phyloP scores from a whole-genome alignment of 2,113 vertebrate genomes.

The Elephantulus edwardii region DNA sequence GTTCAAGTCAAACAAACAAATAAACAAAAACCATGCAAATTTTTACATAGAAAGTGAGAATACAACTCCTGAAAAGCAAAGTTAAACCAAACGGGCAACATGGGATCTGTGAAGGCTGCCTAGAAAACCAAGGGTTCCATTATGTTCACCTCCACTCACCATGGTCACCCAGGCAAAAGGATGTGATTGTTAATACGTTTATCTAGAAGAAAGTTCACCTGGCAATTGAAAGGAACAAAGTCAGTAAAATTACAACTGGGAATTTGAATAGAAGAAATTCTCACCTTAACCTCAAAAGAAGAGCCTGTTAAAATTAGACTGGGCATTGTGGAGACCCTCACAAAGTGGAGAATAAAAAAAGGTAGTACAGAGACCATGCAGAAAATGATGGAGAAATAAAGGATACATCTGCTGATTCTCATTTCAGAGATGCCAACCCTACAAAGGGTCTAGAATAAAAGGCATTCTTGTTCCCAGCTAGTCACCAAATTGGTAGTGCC shows the following conservation, averaged over 20 bases:
- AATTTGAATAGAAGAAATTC: constrained; percentile 31
- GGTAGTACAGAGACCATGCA: neutral
- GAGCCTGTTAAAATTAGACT: constrained; percentile 5
- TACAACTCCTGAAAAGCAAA: neutral
- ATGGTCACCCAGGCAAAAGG: neutral
- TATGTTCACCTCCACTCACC: neutral
- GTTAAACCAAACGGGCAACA: neutral
- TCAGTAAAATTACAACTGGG: neutral
- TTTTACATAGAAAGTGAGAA: neutral
- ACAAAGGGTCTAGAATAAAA: neutral
- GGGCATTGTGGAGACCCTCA: neutral
- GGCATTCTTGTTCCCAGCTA: neutral
- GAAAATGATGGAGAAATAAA: neutral
- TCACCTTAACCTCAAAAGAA: constrained; percentile 35
- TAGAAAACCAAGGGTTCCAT: neutral
- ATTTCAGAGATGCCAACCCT: neutral
- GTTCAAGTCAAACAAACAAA: too few relatives aligned
- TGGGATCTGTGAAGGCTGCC: neutral
- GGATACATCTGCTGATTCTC: neutral
- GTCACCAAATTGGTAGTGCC: neutral
- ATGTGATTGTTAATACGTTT: constrained; percentile 11
- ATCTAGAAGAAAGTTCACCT: neutral
- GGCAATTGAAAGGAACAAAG: neutral
- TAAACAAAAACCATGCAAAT: neutral
- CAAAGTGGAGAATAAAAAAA: neutral